A percentile compares a stretch with the other conserved stretches of the same genome.
phyloP scores from a whole-genome alignment of 2,113 vertebrate species.

The Hyperoodon ampullatus region DNA sequence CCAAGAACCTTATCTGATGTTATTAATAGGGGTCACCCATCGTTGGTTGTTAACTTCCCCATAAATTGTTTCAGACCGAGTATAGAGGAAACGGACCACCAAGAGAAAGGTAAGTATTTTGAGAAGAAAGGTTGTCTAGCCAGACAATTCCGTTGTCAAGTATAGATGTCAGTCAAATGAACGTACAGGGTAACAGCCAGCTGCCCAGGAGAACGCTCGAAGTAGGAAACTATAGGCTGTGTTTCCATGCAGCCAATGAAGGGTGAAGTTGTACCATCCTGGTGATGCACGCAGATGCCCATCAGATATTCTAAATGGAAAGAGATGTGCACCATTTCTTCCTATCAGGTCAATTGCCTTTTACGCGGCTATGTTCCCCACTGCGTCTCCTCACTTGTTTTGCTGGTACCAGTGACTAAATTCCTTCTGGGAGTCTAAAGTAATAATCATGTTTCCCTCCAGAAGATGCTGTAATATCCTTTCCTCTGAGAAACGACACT shows the following conservation, averaged over 20 bases:
- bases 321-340: background rate
- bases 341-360: too few relatives aligned
- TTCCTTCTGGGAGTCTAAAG: background rate
- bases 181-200: rapidly evolving
- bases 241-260: background rate
- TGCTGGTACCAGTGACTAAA: too few relatives aligned
- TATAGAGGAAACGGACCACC: background rate
- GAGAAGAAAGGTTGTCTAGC: background rate
- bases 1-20: background rate
- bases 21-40: background rate
- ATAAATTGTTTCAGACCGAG: background rate
- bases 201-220: background rate
- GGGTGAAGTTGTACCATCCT: background rate
- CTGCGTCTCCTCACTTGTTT: background rate
- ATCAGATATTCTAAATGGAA: background rate
- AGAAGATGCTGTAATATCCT: background rate
- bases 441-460: background rate
- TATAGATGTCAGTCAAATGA: background rate
- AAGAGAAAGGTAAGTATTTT: background rate
- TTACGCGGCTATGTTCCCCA: background rate
- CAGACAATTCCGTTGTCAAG: too few relatives aligned
- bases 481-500: background rate
- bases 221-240: background rate
- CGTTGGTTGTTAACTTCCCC: background rate
- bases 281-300: background rate